Conservation (phyloP, 2,888 invertebrate genomes). For the Mantis religiosa region DNA sequence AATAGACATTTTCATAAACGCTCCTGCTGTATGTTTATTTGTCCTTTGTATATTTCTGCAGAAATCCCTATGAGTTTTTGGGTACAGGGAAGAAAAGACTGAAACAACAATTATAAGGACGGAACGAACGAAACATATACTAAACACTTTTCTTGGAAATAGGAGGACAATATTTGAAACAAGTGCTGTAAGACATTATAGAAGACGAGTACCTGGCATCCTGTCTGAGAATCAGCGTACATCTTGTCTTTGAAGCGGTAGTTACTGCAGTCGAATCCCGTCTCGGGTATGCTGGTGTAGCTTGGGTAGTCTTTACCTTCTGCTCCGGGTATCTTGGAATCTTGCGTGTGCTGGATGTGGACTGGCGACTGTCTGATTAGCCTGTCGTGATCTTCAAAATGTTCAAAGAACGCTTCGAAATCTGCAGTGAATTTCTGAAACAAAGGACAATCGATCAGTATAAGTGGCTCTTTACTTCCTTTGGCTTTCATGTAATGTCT, state of each 20-base stretch:
- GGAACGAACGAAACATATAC: too few relatives aligned
- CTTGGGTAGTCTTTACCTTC: slow-evolving; percentile 17
- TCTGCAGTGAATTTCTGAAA: slow-evolving; percentile 3
- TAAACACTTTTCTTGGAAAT: too few relatives aligned
- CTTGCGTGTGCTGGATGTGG: background rate
- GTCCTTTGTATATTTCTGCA: too few relatives aligned
- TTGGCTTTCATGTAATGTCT: too few relatives aligned
- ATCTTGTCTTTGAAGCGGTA: slow-evolving; percentile 26
- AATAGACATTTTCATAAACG: too few relatives aligned
- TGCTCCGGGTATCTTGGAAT: slow-evolving; percentile 2
- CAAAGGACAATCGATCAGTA: background rate
- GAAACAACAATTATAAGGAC: too few relatives aligned
- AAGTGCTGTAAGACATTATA: too few relatives aligned
- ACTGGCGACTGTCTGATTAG: background rate
- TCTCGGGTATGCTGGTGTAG: background rate
- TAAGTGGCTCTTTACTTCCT: too few relatives aligned
- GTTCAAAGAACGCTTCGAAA: slow-evolving; percentile 8
- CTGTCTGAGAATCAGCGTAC: slow-evolving; percentile 36
- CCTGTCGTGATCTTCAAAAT: background rate
- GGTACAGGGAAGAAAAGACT: too few relatives aligned
- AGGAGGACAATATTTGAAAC: too few relatives aligned
- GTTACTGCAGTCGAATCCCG: slow-evolving; percentile 6
- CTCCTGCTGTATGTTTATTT: too few relatives aligned
- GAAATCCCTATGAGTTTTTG: too few relatives aligned
- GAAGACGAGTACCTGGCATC: slow-evolving; percentile 35